Percentiles rank a stretch among this genome's conserved stretches.
Evolutionary conservation across 1,140 invertebrate genomes (phyloP).

Genomic region (Drosophila lacertosa): DNA sequence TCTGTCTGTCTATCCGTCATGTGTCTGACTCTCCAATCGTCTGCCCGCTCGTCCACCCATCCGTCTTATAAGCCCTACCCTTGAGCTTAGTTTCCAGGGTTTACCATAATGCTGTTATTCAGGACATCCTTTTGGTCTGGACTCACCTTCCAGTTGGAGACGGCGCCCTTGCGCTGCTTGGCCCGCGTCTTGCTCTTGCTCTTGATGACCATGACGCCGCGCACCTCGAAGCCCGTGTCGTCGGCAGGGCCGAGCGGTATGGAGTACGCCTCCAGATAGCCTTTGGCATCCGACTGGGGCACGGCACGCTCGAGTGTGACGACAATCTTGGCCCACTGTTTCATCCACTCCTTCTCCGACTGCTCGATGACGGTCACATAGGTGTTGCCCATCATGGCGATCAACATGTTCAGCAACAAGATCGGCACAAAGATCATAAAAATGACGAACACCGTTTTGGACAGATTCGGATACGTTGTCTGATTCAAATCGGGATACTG

Average conservation of each 20-base stretch:
- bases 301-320: conserved; percentile 97
- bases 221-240: conserved; percentile 91
- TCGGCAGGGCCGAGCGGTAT: conserved; percentile 95
- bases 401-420: conserved; percentile 98
- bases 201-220: conserved; percentile 99
- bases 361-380: conserved; percentile 99
- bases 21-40: too few relatives aligned
- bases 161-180: conserved; percentile 97
- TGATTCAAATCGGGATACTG: conserved; percentile 96
- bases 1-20: too few relatives aligned
- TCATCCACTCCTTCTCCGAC: conserved; percentile 99
- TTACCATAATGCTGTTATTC: too few relatives aligned
- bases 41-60: too few relatives aligned
- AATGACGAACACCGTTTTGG: conserved; percentile 97
- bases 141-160: conserved; percentile 97
- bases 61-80: too few relatives aligned
- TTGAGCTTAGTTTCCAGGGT: too few relatives aligned
- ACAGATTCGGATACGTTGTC: conserved; percentile 95
- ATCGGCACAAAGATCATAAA: conserved; percentile 99
- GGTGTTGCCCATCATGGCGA: conserved; percentile 99
- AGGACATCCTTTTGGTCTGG: too few relatives aligned
- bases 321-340: conserved; percentile 99
- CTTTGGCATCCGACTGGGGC: conserved; percentile 93
- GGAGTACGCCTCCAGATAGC: conserved; percentile 97
- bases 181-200: conserved; percentile 97